A percentile compares a stretch with the other conserved stretches of the same genome.
phyloP scores from a whole-genome alignment of 2,113 vertebrate genomes.

The Galeopterus variegatus region DNA sequence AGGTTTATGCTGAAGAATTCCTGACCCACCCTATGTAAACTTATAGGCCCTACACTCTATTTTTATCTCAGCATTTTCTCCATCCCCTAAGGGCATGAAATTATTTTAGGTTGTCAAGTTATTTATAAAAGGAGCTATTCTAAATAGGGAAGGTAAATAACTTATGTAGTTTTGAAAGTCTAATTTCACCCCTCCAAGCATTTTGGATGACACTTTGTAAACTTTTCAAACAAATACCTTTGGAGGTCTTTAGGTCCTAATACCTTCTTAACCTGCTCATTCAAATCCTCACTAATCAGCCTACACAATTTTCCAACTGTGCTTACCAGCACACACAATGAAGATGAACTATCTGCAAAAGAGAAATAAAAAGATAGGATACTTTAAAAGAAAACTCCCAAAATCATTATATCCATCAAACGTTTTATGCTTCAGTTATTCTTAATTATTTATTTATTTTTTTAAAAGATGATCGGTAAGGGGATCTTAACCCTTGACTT shows the following conservation, averaged over 20 bases:
- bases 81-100: not conserved
- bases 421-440: not conserved
- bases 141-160: slow-evolving; percentile 63
- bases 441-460: not conserved
- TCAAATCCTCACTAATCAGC: slow-evolving; percentile 82
- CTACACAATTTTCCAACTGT: slow-evolving; percentile 90
- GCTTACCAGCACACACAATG: slow-evolving; percentile 91
- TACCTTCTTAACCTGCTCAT: slow-evolving; percentile 87
- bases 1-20: not conserved
- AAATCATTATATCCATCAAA: slow-evolving; percentile 57
- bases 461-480: not conserved
- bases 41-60: not conserved
- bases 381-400: slow-evolving; percentile 40
- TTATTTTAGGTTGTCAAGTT: slow-evolving; percentile 52
- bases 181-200: slow-evolving; percentile 5
- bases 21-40: not conserved
- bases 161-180: not conserved
- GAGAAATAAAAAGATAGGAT: slow-evolving; percentile 53
- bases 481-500: no score
- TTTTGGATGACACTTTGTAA: not conserved
- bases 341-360: slow-evolving; percentile 90
- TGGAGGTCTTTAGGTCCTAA: slow-evolving; percentile 92
- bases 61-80: slow-evolving; percentile 59
- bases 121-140: slow-evolving; percentile 13
- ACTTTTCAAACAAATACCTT: slow-evolving; percentile 89